Percentiles rank a stretch among this genome's conserved stretches.
These are phyloP conservation scores for Leptonema lineaticorne DNA, from an alignment of 1,140 invertebrate species.

Conservation along the genomic window DNA sequence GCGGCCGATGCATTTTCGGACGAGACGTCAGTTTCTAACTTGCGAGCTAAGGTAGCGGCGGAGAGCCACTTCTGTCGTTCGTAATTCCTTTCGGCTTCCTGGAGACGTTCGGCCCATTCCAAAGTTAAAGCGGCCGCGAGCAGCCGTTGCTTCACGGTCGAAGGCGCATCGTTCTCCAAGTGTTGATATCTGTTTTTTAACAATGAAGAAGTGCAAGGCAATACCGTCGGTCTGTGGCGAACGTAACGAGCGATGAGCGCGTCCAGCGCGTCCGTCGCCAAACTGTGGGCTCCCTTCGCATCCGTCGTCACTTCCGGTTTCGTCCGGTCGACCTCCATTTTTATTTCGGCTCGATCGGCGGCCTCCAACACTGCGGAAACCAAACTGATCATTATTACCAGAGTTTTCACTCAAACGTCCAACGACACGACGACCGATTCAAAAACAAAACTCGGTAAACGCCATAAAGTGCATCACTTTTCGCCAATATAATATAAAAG, in stretches of 20 bases:
- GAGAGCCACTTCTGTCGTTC: background rate
- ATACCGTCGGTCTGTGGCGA: background rate
- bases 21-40: too few species aligned
- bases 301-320: background rate
- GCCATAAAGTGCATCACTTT: too few species aligned
- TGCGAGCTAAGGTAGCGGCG: background rate
- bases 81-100: background rate
- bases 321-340: background rate
- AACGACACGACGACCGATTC: background rate
- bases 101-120: background rate
- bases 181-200: too few species aligned
- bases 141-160: background rate
- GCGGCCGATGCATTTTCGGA: background rate
- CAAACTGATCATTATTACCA: slow-evolving; percentile 39
- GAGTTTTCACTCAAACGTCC: background rate
- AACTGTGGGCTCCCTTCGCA: background rate
- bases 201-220: too few species aligned
- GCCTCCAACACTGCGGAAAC: slow-evolving; percentile 35
- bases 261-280: background rate
- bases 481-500: too few species aligned
- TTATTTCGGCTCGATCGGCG: background rate
- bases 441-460: background rate
- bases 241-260: background rate
- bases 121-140: background rate
- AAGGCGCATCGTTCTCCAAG: too few species aligned